These are phyloP conservation scores for Dendrolimus punctatus DNA, from an alignment of 1,140 invertebrate species.

Conservation along the genomic window DNA sequence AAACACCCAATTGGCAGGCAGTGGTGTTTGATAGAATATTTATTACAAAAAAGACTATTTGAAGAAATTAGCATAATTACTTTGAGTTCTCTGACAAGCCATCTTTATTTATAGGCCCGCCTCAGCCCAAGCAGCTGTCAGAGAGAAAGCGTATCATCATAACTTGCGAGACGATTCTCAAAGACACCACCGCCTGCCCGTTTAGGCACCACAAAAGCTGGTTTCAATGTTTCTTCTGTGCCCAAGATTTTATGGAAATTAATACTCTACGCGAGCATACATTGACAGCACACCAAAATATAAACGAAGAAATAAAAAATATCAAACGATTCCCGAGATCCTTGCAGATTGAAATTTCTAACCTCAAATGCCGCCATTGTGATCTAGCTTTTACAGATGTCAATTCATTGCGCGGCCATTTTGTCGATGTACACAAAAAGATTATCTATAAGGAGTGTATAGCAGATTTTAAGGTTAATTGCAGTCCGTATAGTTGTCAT, in stretches of 20 bases:
- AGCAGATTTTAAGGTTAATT: conserved; percentile 52
- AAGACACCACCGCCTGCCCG: conserved; percentile 48
- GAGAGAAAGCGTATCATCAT: conserved; percentile 43
- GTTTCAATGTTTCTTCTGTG: conserved; percentile 59
- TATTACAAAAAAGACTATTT: too few relatives aligned
- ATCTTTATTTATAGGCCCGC: conserved; percentile 5
- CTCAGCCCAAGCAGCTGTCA: conserved; percentile 34
- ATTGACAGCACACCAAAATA: conserved; percentile 22
- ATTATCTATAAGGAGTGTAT: conserved; percentile 53
- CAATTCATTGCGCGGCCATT: conserved; percentile 36
- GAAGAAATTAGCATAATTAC: too few relatives aligned
- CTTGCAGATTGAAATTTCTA: conserved; percentile 56
- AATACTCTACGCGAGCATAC: conserved; percentile 35
- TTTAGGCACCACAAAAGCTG: conserved; percentile 59
- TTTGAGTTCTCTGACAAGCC: neutral
- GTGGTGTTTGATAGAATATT: too few relatives aligned
- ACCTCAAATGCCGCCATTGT: conserved; percentile 48
- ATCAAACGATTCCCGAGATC: conserved; percentile 54
- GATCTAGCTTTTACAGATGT: conserved; percentile 42
- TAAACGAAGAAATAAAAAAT: conserved; percentile 46
- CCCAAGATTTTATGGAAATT: conserved; percentile 50
- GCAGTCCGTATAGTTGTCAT: conserved; percentile 46
- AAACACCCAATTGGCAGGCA: too few relatives aligned
- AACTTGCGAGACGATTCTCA: conserved; percentile 39
- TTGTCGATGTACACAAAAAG: conserved; percentile 37